Evolutionary conservation across 1,140 invertebrate species (phyloP).

Genomic region (Cotesia glomerata): DNA sequence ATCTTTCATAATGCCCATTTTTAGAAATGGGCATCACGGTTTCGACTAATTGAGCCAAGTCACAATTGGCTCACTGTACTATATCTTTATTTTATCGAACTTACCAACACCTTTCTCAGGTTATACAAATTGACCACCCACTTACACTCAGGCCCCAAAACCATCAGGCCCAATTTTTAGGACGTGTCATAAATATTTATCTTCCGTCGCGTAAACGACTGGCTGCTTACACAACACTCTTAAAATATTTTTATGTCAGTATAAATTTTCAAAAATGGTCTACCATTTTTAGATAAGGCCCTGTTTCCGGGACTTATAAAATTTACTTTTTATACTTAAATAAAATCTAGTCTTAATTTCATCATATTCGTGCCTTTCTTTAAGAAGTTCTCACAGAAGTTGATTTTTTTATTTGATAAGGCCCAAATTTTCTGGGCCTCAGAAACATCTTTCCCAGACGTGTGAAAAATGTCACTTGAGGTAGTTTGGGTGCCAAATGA

Average conservation of each 20-base stretch:
- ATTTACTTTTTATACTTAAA: no score
- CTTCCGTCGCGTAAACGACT: constrained; percentile 31
- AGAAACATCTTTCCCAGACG: no score
- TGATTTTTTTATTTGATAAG: no score
- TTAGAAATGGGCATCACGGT: constrained; percentile 10
- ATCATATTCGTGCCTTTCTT: no score
- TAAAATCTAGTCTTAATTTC: no score
- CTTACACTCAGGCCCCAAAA: neutral
- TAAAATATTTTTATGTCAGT: no score
- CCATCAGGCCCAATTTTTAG: neutral
- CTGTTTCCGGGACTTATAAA: no score
- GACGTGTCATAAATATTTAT: neutral
- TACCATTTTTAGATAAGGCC: neutral
- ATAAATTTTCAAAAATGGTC: constrained; percentile 9
- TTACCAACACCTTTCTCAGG: constrained; percentile 27
- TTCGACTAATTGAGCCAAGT: constrained; percentile 51
- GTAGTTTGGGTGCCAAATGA: no score
- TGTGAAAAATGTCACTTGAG: no score
- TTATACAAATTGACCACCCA: constrained; percentile 32
- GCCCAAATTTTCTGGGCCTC: no score
- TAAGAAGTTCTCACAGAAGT: no score
- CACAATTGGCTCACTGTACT: constrained; percentile 30
- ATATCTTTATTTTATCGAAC: constrained; percentile 23
- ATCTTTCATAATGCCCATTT: constrained; percentile 4
- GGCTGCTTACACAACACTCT: constrained; percentile 50